These are phyloP conservation scores for Phalacrocorax aristotelis DNA, from an alignment of 2,113 vertebrate species.

Conservation along the genomic window DNA sequence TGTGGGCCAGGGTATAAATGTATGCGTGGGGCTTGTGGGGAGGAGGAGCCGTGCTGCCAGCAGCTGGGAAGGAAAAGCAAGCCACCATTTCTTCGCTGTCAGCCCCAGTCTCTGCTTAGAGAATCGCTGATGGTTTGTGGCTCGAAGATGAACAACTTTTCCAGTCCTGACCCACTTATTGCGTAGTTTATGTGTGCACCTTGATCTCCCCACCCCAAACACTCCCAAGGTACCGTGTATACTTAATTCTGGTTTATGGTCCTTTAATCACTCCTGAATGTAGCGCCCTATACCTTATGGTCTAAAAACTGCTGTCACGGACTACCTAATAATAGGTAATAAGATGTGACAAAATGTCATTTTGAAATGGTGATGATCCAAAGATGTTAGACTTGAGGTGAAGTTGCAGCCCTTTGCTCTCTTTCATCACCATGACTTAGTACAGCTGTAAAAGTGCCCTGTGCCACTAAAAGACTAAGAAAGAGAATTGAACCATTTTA, in stretches of 20 bases:
- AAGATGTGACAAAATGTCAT: neutral
- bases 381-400: neutral
- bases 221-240: neutral
- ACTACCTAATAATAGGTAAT: neutral
- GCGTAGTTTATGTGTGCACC: neutral
- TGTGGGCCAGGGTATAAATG: neutral
- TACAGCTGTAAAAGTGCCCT: neutral
- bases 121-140: neutral
- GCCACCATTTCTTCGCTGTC: neutral
- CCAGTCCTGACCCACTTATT: neutral
- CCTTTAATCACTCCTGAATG: neutral
- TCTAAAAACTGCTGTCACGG: neutral
- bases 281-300: neutral
- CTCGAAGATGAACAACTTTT: neutral
- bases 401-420: neutral
- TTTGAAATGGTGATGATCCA: neutral
- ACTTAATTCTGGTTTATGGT: neutral
- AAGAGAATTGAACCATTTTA: neutral
- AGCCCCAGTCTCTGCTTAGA: neutral
- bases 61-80: neutral
- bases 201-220: neutral
- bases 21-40: neutral
- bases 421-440: neutral
- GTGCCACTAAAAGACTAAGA: neutral
- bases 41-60: neutral